phyloP scores from a whole-genome alignment of 2,888 invertebrate species.

The Sesamia inferens region DNA sequence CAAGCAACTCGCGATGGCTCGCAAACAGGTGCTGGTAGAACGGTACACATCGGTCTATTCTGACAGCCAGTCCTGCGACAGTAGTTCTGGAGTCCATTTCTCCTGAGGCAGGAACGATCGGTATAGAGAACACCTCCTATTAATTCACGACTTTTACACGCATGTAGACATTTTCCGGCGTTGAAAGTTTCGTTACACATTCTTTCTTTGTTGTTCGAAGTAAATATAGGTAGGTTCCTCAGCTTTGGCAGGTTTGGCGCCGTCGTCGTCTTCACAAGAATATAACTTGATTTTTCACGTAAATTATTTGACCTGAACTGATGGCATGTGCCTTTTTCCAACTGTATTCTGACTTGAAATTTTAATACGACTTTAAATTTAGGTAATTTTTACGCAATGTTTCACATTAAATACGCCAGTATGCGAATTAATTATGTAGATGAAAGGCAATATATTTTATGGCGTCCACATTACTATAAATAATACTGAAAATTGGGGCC shows the following conservation, averaged over 20 bases:
- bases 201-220: not conserved
- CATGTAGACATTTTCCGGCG: constrained; percentile 52
- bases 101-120: constrained; percentile 89
- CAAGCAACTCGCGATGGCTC: constrained; percentile 80
- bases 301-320: not conserved
- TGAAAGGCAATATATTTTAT: not conserved
- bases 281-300: constrained; percentile 29
- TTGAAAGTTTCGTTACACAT: constrained; percentile 11
- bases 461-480: not conserved
- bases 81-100: constrained; percentile 90
- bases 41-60: constrained; percentile 77
- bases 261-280: constrained; percentile 25
- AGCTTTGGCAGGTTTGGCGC: too few species aligned
- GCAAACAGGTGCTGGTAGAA: constrained; percentile 79
- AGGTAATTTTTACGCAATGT: not conserved
- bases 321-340: not conserved
- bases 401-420: not conserved
- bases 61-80: constrained; percentile 88
- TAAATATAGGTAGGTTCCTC: not conserved
- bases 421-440: not conserved
- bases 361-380: constrained; percentile 25
- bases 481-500: not conserved
- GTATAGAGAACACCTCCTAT: constrained; percentile 86
- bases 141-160: constrained; percentile 85
- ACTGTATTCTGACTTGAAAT: not conserved